Percentiles rank a stretch among this genome's conserved stretches.
These are phyloP conservation scores for Zygogramma bicolorata DNA, from an alignment of 2,888 invertebrate species.

Conservation along the genomic window DNA sequence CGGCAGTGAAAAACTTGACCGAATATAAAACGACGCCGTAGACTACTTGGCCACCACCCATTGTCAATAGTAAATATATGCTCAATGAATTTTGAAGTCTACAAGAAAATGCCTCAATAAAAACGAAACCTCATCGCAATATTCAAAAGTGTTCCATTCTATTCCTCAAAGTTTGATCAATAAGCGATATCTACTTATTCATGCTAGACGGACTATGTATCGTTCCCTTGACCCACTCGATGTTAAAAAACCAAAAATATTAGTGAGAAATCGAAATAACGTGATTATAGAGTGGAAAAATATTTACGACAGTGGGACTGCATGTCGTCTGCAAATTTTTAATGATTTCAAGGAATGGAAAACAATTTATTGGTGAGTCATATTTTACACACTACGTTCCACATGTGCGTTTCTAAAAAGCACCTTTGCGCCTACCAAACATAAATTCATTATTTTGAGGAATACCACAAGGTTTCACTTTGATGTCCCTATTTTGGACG, in stretches of 20 bases:
- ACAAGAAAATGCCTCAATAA: too few relatives aligned
- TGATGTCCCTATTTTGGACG: too few relatives aligned
- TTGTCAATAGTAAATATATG: too few relatives aligned
- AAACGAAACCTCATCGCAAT: background rate
- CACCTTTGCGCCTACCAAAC: too few relatives aligned
- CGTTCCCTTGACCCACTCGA: background rate
- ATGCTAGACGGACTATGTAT: background rate
- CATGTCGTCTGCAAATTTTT: constrained; percentile 47
- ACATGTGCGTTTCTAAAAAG: too few relatives aligned
- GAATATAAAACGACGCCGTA: too few relatives aligned
- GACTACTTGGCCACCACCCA: too few relatives aligned
- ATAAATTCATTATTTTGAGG: constrained; percentile 17
- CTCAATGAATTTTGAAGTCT: too few relatives aligned
- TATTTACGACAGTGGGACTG: constrained; percentile 40
- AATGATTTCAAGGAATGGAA: constrained; percentile 54
- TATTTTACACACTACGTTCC: background rate
- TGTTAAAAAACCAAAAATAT: constrained; percentile 30
- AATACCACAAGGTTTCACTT: background rate
- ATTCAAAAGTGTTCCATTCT: background rate
- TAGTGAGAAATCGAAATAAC: constrained; percentile 42
- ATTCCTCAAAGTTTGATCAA: background rate
- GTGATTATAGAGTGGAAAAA: constrained; percentile 51
- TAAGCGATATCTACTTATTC: background rate
- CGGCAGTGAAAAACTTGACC: too few relatives aligned
- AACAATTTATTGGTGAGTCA: constrained; percentile 54